These are phyloP conservation scores for Egretta garzetta DNA, from an alignment of 2,113 vertebrate species.

Conservation along the genomic window DNA sequence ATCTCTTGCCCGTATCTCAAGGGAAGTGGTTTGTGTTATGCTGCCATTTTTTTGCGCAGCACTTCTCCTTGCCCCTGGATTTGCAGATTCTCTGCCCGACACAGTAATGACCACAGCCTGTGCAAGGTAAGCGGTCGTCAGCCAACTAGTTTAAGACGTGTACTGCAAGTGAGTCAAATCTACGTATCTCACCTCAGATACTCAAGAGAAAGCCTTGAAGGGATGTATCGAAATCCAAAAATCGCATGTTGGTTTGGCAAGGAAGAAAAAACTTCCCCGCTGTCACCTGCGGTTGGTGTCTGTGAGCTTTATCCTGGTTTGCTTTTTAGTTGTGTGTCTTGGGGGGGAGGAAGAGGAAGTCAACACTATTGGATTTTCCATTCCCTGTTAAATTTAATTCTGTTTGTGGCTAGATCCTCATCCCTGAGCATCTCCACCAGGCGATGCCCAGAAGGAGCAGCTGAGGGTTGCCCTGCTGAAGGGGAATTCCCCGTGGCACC, in stretches of 20 bases:
- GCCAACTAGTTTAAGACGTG: too few relatives aligned
- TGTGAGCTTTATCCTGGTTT: not conserved
- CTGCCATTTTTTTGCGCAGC: accelerated
- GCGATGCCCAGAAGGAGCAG: not conserved
- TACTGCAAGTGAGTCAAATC: not conserved
- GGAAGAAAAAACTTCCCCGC: not conserved
- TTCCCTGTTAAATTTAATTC: accelerated
- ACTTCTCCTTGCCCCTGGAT: not conserved
- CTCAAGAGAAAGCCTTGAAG: not conserved
- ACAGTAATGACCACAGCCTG: not conserved
- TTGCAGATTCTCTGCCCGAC: not conserved
- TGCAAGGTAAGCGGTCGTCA: accelerated
- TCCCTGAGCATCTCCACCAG: accelerated
- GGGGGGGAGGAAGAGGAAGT: not conserved
- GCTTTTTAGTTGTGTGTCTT: not conserved
- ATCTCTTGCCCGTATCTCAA: accelerated
- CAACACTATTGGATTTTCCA: not conserved
- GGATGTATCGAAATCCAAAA: not conserved
- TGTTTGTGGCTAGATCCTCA: not conserved
- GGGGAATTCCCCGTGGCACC: not conserved
- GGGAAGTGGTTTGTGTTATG: accelerated
- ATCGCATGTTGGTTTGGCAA: accelerated
- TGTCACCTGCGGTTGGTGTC: not conserved
- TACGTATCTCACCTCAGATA: not conserved
- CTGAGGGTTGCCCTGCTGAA: not conserved